Percentiles rank a stretch among this genome's conserved stretches.
Conservation (phyloP, 2,888 invertebrate species). For the Lacanobia oleracea region DNA sequence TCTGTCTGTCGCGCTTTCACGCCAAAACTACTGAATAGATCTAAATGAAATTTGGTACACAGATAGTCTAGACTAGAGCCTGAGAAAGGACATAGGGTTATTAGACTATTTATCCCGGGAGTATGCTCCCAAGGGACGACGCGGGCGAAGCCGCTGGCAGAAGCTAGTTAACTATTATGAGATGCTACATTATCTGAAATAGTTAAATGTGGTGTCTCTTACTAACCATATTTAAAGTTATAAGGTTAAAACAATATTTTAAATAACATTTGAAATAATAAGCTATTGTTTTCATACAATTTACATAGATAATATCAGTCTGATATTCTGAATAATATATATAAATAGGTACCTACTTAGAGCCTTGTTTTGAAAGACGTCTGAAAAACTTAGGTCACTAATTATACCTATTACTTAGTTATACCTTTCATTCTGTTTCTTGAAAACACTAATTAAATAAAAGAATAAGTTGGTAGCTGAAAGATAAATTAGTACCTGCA, state of each 20-base stretch:
- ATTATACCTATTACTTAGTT: no score
- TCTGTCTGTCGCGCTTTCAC: no score
- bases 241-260: neutral
- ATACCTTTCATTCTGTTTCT: neutral
- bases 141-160: no score
- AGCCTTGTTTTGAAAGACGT: constrained; percentile 13
- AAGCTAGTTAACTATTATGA: neutral
- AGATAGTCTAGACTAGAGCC: no score
- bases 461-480: no score
- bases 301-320: neutral
- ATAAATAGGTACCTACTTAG: neutral
- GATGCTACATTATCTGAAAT: neutral
- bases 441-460: neutral
- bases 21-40: no score
- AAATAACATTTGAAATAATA: neutral
- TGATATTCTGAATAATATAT: neutral
- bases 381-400: neutral
- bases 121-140: no score
- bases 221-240: neutral
- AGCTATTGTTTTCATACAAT: neutral
- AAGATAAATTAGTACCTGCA: no score
- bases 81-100: no score
- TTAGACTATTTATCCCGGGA: no score
- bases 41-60: no score
- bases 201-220: neutral